Conservation (phyloP, 2,113 vertebrate species). For the Mirza zaza region DNA sequence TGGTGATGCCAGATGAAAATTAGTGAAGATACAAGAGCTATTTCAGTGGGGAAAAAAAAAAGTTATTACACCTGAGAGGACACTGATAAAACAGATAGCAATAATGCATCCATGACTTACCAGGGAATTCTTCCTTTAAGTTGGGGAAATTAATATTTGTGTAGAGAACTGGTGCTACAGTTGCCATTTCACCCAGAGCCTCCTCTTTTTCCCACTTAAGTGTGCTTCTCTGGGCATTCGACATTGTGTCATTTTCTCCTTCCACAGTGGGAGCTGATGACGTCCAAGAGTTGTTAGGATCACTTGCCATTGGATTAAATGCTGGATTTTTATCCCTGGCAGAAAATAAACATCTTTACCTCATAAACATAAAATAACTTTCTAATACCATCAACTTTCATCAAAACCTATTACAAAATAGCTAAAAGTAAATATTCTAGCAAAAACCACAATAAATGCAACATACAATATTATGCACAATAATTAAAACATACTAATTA, state of each 20-base stretch:
- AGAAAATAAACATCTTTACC: constrained; percentile 49
- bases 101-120: constrained; percentile 76
- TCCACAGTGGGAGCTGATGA: constrained; percentile 85
- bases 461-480: background rate
- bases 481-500: background rate
- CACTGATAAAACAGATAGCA: accelerated
- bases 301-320: constrained; percentile 89
- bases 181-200: constrained; percentile 94
- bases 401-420: background rate
- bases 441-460: background rate
- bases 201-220: constrained; percentile 99
- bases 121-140: constrained; percentile 94
- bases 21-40: accelerated
- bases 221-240: constrained; percentile 93
- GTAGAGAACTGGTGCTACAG: constrained; percentile 97
- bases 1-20: background rate
- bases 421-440: background rate
- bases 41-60: background rate
- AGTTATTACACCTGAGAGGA: accelerated
- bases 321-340: constrained; percentile 90
- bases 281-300: constrained; percentile 89
- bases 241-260: constrained; percentile 91
- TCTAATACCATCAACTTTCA: background rate
- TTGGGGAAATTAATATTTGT: constrained; percentile 96
- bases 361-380: background rate